These are phyloP conservation scores for Bimastos eiseni DNA, from an alignment of 2,888 invertebrate genomes.

Conservation along the genomic window DNA sequence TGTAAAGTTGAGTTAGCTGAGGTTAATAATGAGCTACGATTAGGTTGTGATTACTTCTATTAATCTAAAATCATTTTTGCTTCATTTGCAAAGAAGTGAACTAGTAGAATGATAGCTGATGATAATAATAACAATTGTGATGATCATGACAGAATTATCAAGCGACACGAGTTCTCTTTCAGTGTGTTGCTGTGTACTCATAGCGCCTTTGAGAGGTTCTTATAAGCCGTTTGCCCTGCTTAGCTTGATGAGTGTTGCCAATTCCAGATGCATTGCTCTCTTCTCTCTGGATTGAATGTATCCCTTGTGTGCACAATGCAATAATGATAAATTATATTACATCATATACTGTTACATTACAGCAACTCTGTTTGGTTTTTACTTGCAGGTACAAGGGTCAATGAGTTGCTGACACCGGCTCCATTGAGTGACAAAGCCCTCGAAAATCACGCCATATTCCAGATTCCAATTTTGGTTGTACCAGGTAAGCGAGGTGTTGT, in stretches of 20 bases:
- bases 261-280: background rate
- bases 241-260: background rate
- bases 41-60: background rate
- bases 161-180: background rate
- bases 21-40: no score
- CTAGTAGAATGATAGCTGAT: background rate
- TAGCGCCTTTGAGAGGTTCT: background rate
- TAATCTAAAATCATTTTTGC: no score
- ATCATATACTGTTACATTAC: background rate
- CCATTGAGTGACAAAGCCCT: slow-evolving; percentile 55
- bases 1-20: no score
- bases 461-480: slow-evolving; percentile 62
- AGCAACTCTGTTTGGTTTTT: background rate
- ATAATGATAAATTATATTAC: background rate
- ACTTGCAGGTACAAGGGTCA: background rate
- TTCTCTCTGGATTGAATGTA: background rate
- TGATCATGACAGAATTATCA: background rate
- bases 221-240: background rate
- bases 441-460: slow-evolving; percentile 58
- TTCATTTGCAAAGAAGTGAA: no score
- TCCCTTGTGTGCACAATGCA: background rate
- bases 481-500: slow-evolving; percentile 54
- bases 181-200: background rate
- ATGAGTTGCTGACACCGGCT: slow-evolving; percentile 48
- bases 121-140: background rate